Percentiles rank a stretch among this genome's conserved stretches.
phyloP scores from a whole-genome alignment of 2,113 vertebrate genomes.

The Enhydra lutris region DNA sequence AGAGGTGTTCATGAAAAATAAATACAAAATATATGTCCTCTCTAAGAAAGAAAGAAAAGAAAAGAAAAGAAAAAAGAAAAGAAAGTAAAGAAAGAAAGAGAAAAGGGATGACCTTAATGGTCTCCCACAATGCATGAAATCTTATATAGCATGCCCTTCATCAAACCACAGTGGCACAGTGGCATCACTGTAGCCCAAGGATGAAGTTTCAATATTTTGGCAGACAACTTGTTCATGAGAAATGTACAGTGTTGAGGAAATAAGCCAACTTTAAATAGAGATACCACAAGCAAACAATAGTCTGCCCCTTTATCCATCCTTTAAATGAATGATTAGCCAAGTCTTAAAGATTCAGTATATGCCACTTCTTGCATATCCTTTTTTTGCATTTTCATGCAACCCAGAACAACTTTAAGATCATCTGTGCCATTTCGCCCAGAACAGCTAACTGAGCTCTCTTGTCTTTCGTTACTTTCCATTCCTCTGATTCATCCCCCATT shows the following conservation, averaged over 20 bases:
- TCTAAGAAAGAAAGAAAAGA: not conserved
- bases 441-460: not conserved
- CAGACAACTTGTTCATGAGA: not conserved
- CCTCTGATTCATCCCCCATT: not conserved
- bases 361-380: not conserved
- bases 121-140: not conserved
- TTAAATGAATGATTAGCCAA: not conserved
- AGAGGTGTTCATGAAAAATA: not conserved
- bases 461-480: not conserved
- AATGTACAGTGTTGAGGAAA: not conserved
- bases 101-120: not conserved
- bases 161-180: not conserved
- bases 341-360: not conserved
- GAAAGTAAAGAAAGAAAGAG: not conserved
- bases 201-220: not conserved
- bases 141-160: not conserved
- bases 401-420: not conserved
- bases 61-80: not conserved
- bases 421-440: not conserved
- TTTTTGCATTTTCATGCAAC: not conserved
- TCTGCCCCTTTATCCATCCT: not conserved
- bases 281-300: conserved; percentile 13
- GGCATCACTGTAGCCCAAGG: no score
- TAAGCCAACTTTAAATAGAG: conserved; percentile 25
- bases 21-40: not conserved